Conservation (phyloP, 2,113 vertebrate genomes). For the Callocephalon fimbriatum region DNA sequence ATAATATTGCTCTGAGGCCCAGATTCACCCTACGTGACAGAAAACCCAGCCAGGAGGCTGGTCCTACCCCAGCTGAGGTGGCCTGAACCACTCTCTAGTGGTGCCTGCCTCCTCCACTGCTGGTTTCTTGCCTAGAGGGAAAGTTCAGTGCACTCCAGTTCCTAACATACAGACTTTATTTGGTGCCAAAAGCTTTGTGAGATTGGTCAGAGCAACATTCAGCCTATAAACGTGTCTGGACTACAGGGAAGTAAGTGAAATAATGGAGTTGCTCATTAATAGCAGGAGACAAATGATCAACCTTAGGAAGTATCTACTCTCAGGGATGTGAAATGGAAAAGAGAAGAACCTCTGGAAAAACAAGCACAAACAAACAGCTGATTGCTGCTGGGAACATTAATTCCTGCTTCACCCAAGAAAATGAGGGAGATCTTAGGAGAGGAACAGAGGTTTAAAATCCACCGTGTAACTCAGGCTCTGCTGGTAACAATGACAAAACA, state of each 20-base stretch:
- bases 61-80: background rate
- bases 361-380: background rate
- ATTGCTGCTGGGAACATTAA: background rate
- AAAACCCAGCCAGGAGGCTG: background rate
- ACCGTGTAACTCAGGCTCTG: background rate
- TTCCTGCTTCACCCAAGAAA: background rate
- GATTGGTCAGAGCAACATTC: background rate
- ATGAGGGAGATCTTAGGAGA: background rate
- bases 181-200: background rate
- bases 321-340: background rate
- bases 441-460: background rate
- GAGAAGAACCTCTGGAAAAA: background rate
- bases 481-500: background rate
- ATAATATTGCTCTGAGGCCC: background rate
- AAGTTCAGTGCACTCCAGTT: background rate
- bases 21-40: background rate
- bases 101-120: background rate
- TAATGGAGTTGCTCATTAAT: background rate
- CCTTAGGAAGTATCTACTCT: background rate
- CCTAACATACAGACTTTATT: background rate
- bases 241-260: background rate
- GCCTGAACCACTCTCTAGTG: background rate
- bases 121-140: background rate
- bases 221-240: background rate
- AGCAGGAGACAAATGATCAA: background rate